Evolutionary conservation across 2,797 vertebrate genomes (phyloP), one percentile per base, ranked within the genome.

Genomic region (Limnodromus scolopaceus): DNA sequence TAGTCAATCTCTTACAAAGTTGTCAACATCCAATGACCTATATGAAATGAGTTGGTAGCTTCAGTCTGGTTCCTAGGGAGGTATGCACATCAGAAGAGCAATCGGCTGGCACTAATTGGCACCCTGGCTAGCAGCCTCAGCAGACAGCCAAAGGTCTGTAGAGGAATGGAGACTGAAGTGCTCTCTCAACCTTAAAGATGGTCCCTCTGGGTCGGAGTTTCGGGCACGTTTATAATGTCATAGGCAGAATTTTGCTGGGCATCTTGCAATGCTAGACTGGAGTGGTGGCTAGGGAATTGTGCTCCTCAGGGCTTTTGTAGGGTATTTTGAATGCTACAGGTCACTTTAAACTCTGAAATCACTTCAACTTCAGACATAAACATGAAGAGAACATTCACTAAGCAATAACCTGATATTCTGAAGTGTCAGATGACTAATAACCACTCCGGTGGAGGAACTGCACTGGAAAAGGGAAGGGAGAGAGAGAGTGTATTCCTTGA

Each of bases 61-160:
- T 77, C 72, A 64, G 76, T 38, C 75, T 0, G 0, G 70, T 93
- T 96, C 82, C 57, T 45, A 20, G 90, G 84, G 64, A 96, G 85
- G 78, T 92, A 92, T 53, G 82, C 60, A 28, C 88, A 68, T 94
- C 90, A 89, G 74, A 82, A 85, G 66, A 90, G 84, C 90, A 61
- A 80, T 89, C 12, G 4, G 41, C 78, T 94, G 95, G 76, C 91
- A 84, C 87, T 97, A 96, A 97, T 92, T 97, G 94, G 91, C 85
- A 96, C 81, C 92, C 89, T 83, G 75, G 53, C 64, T 32, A 30
- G 70, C 81, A 87, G 60, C 57, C 63, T 61, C 43, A 87, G 68
- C 71, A 84, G 61, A 83, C 39, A 82, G 71, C 39, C 89, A 92
- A 69, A 90, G 81, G 91, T 89, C 87, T 76, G 48, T 45, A 46